phyloP scores from a whole-genome alignment of 2,113 vertebrate genomes.

The Spheniscus mendiculus region DNA sequence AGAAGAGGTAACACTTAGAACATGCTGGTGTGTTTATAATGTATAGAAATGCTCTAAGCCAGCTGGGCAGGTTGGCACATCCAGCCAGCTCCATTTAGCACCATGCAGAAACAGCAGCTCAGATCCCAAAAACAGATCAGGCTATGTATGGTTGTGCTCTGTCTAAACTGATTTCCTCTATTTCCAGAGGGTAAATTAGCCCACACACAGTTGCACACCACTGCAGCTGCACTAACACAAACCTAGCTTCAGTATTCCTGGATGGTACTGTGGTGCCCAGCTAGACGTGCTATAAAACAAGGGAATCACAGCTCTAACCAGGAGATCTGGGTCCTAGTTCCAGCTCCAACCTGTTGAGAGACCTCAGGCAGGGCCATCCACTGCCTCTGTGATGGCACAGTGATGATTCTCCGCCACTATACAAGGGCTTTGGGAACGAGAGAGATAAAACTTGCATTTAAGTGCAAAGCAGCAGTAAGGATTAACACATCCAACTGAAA shows the following conservation, averaged over 20 bases:
- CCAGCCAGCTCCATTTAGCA: neutral
- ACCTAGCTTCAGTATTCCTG: neutral
- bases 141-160: neutral
- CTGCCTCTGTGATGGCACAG: neutral
- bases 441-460: neutral
- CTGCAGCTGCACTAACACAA: neutral
- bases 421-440: neutral
- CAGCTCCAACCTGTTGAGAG: neutral
- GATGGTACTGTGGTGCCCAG: neutral
- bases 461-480: neutral
- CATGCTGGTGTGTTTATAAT: rapidly evolving
- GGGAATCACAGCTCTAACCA: neutral
- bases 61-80: neutral
- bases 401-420: neutral
- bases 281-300: neutral
- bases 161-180: neutral
- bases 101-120: neutral
- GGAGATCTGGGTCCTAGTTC: neutral
- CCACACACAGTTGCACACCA: rapidly evolving
- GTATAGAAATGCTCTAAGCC: neutral
- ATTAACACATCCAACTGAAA: neutral
- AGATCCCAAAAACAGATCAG: neutral
- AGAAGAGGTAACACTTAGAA: neutral
- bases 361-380: neutral
- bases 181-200: neutral